Conservation (phyloP, 2,113 vertebrate species). For the Alligator mississippiensis region DNA sequence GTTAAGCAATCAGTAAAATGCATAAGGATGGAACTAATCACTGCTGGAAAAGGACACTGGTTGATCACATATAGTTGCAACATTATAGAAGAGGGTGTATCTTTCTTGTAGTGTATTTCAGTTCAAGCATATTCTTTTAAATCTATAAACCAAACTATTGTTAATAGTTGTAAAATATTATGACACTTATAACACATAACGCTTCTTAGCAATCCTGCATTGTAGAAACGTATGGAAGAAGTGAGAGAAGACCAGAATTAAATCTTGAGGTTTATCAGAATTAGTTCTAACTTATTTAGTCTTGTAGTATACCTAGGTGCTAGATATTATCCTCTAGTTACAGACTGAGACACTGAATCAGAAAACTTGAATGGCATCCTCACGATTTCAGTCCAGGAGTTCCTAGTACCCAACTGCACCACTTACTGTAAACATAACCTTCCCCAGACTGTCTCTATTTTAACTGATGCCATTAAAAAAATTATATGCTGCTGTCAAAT, state of each 20-base stretch:
- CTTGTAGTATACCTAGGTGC: neutral
- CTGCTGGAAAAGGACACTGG: neutral
- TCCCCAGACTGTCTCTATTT: neutral
- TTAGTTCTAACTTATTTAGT: neutral
- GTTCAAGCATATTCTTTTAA: neutral
- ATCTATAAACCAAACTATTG: neutral
- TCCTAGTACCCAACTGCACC: neutral
- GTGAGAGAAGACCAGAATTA: neutral
- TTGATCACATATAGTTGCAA: neutral
- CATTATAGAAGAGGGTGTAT: rapidly evolving
- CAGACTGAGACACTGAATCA: neutral
- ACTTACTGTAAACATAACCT: neutral
- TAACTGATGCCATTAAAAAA: neutral
- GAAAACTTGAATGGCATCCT: neutral
- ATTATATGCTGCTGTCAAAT: neutral
- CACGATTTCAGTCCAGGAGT: neutral
- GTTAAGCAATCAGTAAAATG: neutral
- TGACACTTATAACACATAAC: no score
- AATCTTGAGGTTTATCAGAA: neutral
- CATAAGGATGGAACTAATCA: neutral
- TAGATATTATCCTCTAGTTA: neutral
- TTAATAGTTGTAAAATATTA: neutral
- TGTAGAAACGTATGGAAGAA: neutral
- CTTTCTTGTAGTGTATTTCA: neutral
- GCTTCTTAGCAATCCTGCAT: neutral